These are phyloP conservation scores for Lerema accius DNA, from an alignment of 1,140 invertebrate genomes.

Conservation along the genomic window DNA sequence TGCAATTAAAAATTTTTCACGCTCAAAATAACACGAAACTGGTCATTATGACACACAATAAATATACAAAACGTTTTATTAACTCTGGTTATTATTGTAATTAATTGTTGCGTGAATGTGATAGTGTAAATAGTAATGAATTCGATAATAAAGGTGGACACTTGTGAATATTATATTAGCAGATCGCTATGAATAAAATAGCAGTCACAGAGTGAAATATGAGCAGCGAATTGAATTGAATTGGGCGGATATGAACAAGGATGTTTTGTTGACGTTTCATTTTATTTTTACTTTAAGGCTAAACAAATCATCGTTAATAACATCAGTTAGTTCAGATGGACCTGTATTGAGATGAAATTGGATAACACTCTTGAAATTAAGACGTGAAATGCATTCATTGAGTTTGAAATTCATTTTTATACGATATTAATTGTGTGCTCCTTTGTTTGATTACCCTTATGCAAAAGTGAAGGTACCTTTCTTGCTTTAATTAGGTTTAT, in stretches of 20 bases:
- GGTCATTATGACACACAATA: constrained; percentile 25
- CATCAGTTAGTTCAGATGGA: not conserved
- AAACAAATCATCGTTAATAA: constrained; percentile 32
- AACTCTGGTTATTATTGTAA: constrained; percentile 33
- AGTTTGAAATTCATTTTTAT: constrained; percentile 14
- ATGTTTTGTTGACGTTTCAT: constrained; percentile 28
- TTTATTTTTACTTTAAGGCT: constrained; percentile 28
- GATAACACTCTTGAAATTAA: constrained; percentile 34
- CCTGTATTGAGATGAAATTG: constrained; percentile 25
- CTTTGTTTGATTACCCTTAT: not conserved
- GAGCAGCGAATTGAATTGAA: constrained; percentile 40
- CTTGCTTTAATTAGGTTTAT: too few relatives aligned
- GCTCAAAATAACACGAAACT: constrained; percentile 10
- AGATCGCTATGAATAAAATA: constrained; percentile 41
- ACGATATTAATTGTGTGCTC: not conserved
- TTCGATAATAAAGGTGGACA: constrained; percentile 42
- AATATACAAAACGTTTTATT: constrained; percentile 30
- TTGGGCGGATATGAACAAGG: constrained; percentile 34
- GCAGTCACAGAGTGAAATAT: constrained; percentile 42
- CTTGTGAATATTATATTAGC: constrained; percentile 49
- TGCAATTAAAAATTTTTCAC: constrained; percentile 11
- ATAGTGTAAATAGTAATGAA: constrained; percentile 48
- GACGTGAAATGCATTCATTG: constrained; percentile 16
- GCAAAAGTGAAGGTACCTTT: not conserved
- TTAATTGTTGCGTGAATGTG: constrained; percentile 38